Evolutionary conservation across 2,113 vertebrate species (phyloP).

Genomic region (Phyllopteryx taeniolatus): DNA sequence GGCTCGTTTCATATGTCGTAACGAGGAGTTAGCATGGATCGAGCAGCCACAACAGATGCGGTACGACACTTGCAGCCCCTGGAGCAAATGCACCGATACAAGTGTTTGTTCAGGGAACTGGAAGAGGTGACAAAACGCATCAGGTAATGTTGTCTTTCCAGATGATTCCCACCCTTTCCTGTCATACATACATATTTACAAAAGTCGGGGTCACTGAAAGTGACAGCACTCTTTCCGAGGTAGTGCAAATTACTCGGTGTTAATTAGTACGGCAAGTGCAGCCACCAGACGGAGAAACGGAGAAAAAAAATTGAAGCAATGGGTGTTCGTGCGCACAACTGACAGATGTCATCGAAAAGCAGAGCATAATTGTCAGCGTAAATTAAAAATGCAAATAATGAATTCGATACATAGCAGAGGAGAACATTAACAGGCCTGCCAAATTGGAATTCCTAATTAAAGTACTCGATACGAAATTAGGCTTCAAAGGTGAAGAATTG

Average conservation of each 20-base stretch:
- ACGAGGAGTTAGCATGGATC: conserved; percentile 71
- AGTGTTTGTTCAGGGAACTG: conserved; percentile 74
- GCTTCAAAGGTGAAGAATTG: too few species aligned
- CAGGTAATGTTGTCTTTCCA: conserved; percentile 77
- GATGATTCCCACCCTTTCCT: conserved; percentile 66
- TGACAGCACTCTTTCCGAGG: conserved; percentile 57
- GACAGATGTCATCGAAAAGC: conserved; percentile 26
- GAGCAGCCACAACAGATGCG: conserved; percentile 77
- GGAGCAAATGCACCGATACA: conserved; percentile 64
- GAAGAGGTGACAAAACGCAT: conserved; percentile 81
- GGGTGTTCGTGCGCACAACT: conserved; percentile 18
- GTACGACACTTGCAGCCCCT: conserved; percentile 75
- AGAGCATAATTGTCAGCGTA: background rate
- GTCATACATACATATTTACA: conserved; percentile 66
- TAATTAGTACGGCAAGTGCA: conserved; percentile 25
- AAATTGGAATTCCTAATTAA: too few species aligned
- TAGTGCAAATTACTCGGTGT: conserved; percentile 15
- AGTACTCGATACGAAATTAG: too few species aligned
- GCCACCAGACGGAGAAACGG: background rate
- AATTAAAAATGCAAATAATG: too few species aligned
- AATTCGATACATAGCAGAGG: too few species aligned
- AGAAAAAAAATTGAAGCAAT: conserved; percentile 22
- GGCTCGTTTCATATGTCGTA: conserved; percentile 82
- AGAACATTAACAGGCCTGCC: too few species aligned
- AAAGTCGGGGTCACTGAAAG: conserved; percentile 57